Evolutionary conservation across 2,797 vertebrate genomes (phyloP).

Genomic region (Sciurus carolinensis): DNA sequence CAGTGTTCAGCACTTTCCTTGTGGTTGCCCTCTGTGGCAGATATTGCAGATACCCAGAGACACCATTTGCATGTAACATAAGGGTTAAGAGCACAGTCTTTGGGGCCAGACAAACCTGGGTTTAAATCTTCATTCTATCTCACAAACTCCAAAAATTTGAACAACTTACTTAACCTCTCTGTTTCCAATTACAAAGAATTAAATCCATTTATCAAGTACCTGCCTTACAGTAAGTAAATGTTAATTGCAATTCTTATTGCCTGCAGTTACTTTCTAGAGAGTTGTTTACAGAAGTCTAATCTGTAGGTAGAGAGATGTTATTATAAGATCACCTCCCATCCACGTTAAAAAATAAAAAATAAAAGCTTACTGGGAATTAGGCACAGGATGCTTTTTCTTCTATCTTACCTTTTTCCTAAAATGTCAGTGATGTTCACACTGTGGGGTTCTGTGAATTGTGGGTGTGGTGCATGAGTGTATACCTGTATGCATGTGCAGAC

Average conservation of each 20-base stretch:
- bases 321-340: neutral
- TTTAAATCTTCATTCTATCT: neutral
- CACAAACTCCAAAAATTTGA: neutral
- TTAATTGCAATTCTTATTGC: neutral
- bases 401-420: neutral
- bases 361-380: neutral
- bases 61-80: neutral
- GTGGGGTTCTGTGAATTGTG: neutral
- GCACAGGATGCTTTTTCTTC: neutral
- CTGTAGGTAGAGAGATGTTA: neutral
- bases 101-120: neutral
- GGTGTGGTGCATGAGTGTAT: neutral
- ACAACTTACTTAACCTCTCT: neutral
- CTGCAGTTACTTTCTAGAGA: conserved; percentile 1
- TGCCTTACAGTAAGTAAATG: neutral
- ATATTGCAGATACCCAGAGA: neutral
- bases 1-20: neutral
- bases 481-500: too few species aligned
- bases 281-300: neutral
- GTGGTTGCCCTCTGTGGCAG: neutral
- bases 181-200: neutral
- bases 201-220: neutral
- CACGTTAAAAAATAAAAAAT: neutral
- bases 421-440: neutral
- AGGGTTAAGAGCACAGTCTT: neutral